Evolutionary conservation across 1,140 invertebrate genomes (phyloP), one percentile per base, ranked within the genome.

Genomic region (Hetaerina americana): DNA sequence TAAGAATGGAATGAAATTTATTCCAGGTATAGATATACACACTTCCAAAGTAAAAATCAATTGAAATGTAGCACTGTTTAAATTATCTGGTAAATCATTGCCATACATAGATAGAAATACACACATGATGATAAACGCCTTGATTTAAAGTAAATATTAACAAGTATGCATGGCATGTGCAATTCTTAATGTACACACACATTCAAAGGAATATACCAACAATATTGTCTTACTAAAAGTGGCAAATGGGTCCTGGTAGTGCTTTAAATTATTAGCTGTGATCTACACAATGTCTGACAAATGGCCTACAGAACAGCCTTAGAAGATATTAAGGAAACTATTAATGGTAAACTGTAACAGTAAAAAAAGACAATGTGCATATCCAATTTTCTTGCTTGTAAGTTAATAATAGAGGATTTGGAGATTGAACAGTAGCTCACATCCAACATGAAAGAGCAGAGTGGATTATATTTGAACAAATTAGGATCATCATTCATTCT

Each of bases 191-290:
- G 40, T 57, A 57, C 40, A 57, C 40, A 18, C 40, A 57, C 40
- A 57, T 57, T 57, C 40, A 57, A 57, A 57, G 22, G 40, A 57
- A 57, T 57, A 57, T 57, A 57, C 15, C 40, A 57, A 57, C 40
- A 57, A 57, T 57, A 57, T 57, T 57, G 40, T 57, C 40, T 57
- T 57, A 57, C 40, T 57, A 57, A 57, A 57, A 57, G 40, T 57
- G 40, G 15, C 22, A n/a, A 57, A n/a, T 57, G 40, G 40, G 40
- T 57, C 40, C 22, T 57, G 40, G 40, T 18, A 57, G 40, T 57
- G 40, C 40, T 57, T 57, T 57, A 57, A 57, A 57, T 57, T 57
- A 57, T 57, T 57, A 57, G 22, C 40, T 57, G 40, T 57, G 40
- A 57, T 57, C 40, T 57, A 57, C 40, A 57, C 40, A 57, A 57